Conservation (phyloP, 2,888 invertebrate species). For the Netelia melanura region DNA sequence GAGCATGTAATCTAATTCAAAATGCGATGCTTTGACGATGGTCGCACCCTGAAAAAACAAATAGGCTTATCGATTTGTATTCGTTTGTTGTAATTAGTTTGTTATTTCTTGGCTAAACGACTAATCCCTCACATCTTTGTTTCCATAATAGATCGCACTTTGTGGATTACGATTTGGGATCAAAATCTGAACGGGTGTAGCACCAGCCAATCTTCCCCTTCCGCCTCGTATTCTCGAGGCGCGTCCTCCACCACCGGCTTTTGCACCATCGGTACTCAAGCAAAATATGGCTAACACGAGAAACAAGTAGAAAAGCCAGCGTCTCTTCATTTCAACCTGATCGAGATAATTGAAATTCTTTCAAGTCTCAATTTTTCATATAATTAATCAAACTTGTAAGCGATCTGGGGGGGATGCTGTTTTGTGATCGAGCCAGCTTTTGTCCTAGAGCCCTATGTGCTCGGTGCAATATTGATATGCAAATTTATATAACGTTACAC, state of each 20-base stretch:
- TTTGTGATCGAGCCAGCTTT: background rate
- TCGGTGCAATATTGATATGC: background rate
- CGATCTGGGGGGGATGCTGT: background rate
- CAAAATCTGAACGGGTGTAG: constrained; percentile 86
- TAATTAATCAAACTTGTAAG: too few species aligned
- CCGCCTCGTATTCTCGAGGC: constrained; percentile 77
- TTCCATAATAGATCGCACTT: constrained; percentile 87
- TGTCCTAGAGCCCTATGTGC: background rate
- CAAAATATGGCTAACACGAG: constrained; percentile 72
- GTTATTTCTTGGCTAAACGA: background rate
- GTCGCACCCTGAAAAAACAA: constrained; percentile 88
- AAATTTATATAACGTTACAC: constrained; percentile 43
- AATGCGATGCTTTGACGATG: constrained; percentile 90
- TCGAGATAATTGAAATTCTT: too few species aligned
- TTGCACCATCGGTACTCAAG: constrained; percentile 74
- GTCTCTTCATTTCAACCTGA: constrained; percentile 71
- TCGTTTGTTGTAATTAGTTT: background rate
- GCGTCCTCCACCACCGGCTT: constrained; percentile 76
- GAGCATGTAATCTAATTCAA: constrained; percentile 90
- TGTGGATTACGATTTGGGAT: constrained; percentile 87
- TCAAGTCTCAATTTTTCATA: too few species aligned
- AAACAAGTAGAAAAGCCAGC: constrained; percentile 72
- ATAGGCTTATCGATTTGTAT: background rate
- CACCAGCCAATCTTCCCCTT: constrained; percentile 85
- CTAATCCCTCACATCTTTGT: constrained; percentile 87